phyloP scores from a whole-genome alignment of 2,888 invertebrate species.

The Empis stercorea region DNA sequence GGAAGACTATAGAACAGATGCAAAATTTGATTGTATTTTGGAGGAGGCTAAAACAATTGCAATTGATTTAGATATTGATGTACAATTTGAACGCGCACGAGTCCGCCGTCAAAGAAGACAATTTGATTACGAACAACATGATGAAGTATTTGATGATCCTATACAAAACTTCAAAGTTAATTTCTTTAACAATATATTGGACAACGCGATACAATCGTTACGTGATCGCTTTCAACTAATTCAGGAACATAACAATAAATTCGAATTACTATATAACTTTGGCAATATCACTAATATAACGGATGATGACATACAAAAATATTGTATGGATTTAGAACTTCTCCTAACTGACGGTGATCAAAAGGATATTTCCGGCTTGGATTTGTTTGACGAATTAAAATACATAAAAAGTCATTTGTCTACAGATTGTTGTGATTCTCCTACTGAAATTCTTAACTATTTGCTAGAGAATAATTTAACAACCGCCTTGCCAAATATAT shows the following conservation, averaged over 20 bases:
- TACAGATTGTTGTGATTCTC: neutral
- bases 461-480: neutral
- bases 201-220: neutral
- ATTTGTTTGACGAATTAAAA: conserved; percentile 1
- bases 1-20: too few species aligned
- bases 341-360: neutral
- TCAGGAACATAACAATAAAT: conserved; percentile 3
- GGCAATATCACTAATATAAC: conserved; percentile 1
- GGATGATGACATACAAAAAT: neutral
- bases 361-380: neutral
- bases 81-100: too few species aligned
- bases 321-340: neutral
- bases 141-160: neutral
- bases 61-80: too few species aligned
- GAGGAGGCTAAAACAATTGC: too few species aligned
- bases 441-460: neutral
- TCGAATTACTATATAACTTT: conserved; percentile 1
- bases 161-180: neutral
- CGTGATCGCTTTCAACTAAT: conserved; percentile 2
- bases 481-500: conserved; percentile 1
- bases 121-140: too few species aligned
- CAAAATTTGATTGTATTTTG: too few species aligned
- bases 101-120: too few species aligned
- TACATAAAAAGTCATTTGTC: neutral
- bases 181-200: neutral